Evolutionary conservation across 2,113 vertebrate genomes (phyloP), one percentile per base, ranked within the genome.

Genomic region (Trogon surrucura): DNA sequence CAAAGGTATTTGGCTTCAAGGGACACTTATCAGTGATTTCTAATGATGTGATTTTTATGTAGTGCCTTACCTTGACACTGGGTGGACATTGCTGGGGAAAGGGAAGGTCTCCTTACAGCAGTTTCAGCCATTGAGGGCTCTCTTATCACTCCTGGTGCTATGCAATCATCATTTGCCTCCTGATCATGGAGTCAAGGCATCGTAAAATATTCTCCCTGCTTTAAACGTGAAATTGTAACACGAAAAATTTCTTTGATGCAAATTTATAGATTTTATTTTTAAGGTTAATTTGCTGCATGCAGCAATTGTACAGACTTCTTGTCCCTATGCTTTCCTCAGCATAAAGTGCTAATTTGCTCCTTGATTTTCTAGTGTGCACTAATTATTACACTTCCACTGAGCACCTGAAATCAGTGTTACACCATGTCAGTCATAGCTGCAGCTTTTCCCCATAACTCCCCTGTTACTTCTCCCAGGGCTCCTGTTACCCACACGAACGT

Each of bases 221-320:
- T 75, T 36, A 80, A 85, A 29, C 10, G 32, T 29, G 38, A 38
- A 67, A 82, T 72, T 82, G 79, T 85, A 51, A 64, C 23, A 14
- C 44, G 34, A 85, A 82, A 22, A 47, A 71, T 79, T 81, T 87
- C n/a, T 89, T 5, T 64, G 30, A 44, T 19, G 17, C 5, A 44
- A 18, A 90, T 74, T 23, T 50, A 54, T 21, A 71, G 11, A 29
- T 44, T 80, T 83, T 44, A 11, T 3, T 48, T 79, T 86, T 17
- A 32, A 66, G 48, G 4, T 32, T 66, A 69, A 30, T 84, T 71
- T 88, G 51, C 7, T 5, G 23, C 0, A 0, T 48, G 53, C 10
- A 48, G 6, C 30, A 61, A 5, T 65, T 32, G 60, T 6, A 29
- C 22, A 61, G 13, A 20, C 2, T 47, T 72, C 53, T 69, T 72